phyloP scores from a whole-genome alignment of 2,888 invertebrate genomes.

The Rhorus exstirpatorius region DNA sequence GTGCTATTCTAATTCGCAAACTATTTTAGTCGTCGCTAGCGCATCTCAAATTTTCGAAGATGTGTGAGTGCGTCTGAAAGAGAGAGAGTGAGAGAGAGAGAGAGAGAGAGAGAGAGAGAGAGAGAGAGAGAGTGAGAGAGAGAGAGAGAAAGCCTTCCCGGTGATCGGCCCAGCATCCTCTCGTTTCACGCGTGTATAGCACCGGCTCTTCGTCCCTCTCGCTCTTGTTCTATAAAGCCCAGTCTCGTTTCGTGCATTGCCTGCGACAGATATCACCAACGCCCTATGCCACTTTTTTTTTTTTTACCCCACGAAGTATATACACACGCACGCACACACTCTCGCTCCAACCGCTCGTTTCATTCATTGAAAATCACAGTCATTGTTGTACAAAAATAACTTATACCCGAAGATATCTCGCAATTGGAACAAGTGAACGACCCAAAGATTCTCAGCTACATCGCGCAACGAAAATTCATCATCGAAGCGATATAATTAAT shows the following conservation, averaged over 20 bases:
- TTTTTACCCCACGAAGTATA: constrained; percentile 7
- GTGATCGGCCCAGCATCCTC: constrained; percentile 61
- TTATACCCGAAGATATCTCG: constrained; percentile 11
- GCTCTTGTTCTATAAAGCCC: constrained; percentile 70
- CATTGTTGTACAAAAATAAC: constrained; percentile 15
- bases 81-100: constrained; percentile 27
- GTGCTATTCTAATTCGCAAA: constrained; percentile 78
- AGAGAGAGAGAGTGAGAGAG: constrained; percentile 28
- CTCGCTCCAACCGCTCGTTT: constrained; percentile 3
- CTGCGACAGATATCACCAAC: constrained; percentile 78
- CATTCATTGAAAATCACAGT: constrained; percentile 35
- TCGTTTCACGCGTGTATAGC: constrained; percentile 50
- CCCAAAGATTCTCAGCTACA: not conserved
- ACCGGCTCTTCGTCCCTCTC: constrained; percentile 66
- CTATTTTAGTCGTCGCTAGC: constrained; percentile 77
- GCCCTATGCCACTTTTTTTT: constrained; percentile 66
- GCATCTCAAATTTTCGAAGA: constrained; percentile 47
- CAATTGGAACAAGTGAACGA: constrained; percentile 40
- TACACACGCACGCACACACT: not conserved
- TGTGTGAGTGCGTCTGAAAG: constrained; percentile 15
- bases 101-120: constrained; percentile 24
- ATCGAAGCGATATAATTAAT: constrained; percentile 16
- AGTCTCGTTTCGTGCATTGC: constrained; percentile 80
- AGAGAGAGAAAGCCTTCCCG: constrained; percentile 35
- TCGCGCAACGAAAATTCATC: not conserved